A percentile compares a stretch with the other conserved stretches of the same genome.
Evolutionary conservation across 2,888 invertebrate species (phyloP).

Genomic region (Dilophus febrilis): DNA sequence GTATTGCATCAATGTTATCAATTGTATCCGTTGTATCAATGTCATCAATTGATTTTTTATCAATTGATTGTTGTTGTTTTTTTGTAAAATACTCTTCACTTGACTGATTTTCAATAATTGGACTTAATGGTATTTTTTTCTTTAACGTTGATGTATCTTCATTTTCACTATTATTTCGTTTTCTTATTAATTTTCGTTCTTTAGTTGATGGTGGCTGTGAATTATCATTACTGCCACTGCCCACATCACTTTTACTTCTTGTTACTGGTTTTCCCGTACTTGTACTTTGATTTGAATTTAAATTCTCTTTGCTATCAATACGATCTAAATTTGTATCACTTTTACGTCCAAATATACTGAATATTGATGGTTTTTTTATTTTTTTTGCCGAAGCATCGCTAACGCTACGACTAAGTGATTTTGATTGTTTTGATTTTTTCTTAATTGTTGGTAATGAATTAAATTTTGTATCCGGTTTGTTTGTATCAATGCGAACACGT

Average conservation of each 20-base stretch:
- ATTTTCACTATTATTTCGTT: slow-evolving; percentile 42
- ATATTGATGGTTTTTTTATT: slow-evolving; percentile 43
- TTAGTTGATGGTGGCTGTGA: too few relatives aligned
- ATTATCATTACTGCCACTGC: slow-evolving; percentile 34
- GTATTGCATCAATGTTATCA: slow-evolving; percentile 5
- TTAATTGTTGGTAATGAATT: slow-evolving; percentile 48
- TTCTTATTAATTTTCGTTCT: slow-evolving; percentile 27
- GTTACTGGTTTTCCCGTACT: slow-evolving; percentile 35
- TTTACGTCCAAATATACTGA: slow-evolving; percentile 44
- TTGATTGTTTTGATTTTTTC: slow-evolving; percentile 26
- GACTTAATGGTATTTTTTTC: slow-evolving; percentile 53
- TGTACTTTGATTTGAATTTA: slow-evolving; percentile 22
- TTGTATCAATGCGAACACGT: slow-evolving; percentile 10
- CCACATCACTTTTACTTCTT: slow-evolving; percentile 47
- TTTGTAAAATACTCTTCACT: slow-evolving; percentile 17
- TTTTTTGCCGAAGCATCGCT: slow-evolving; percentile 37
- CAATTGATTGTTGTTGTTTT: not conserved
- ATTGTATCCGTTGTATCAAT: slow-evolving; percentile 15
- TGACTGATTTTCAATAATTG: slow-evolving; percentile 61
- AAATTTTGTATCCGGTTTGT: slow-evolving; percentile 29
- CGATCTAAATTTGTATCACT: slow-evolving; percentile 35
- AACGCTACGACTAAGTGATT: slow-evolving; percentile 36
- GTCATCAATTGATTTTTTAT: slow-evolving; percentile 17
- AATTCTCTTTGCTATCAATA: not conserved
- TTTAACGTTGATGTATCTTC: slow-evolving; percentile 39